Percentiles rank a stretch among this genome's conserved stretches.
phyloP scores from a whole-genome alignment of 1,140 invertebrate species.

The Macrobrachium rosenbergii region DNA sequence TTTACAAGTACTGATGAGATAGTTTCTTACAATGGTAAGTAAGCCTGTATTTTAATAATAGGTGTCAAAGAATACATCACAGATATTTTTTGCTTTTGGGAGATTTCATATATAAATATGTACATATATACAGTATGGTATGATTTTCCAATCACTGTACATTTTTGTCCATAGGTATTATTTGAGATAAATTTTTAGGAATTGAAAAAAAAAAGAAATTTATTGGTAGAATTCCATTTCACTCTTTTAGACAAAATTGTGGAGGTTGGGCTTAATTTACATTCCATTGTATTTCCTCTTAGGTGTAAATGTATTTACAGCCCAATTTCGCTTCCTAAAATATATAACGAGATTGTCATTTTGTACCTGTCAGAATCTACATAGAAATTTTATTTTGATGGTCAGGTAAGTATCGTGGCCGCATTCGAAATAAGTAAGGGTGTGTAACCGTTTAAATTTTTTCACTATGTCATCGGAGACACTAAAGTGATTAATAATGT shows the following conservation, averaged over 20 bases:
- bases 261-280: constrained; percentile 16
- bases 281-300: constrained; percentile 26
- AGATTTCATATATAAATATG: too few relatives aligned
- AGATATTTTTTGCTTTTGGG: too few relatives aligned
- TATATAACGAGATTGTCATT: too few relatives aligned
- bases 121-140: too few relatives aligned
- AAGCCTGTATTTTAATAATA: too few relatives aligned
- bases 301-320: constrained; percentile 25
- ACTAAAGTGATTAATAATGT: constrained; percentile 15
- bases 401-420: neutral
- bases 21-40: too few relatives aligned
- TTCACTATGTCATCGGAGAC: constrained; percentile 24
- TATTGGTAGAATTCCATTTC: neutral
- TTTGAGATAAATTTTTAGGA: neutral
- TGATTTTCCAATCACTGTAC: too few relatives aligned
- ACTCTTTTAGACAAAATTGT: neutral
- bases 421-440: neutral
- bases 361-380: too few relatives aligned
- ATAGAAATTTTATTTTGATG: too few relatives aligned
- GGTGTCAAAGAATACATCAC: too few relatives aligned
- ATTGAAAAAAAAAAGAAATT: neutral
- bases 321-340: neutral
- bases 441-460: neutral
- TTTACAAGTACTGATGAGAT: too few relatives aligned
- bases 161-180: too few relatives aligned